A percentile compares a stretch with the other conserved stretches of the same genome.
phyloP scores from a whole-genome alignment of 2,113 vertebrate species.

The Oncorhynchus gorbuscha region DNA sequence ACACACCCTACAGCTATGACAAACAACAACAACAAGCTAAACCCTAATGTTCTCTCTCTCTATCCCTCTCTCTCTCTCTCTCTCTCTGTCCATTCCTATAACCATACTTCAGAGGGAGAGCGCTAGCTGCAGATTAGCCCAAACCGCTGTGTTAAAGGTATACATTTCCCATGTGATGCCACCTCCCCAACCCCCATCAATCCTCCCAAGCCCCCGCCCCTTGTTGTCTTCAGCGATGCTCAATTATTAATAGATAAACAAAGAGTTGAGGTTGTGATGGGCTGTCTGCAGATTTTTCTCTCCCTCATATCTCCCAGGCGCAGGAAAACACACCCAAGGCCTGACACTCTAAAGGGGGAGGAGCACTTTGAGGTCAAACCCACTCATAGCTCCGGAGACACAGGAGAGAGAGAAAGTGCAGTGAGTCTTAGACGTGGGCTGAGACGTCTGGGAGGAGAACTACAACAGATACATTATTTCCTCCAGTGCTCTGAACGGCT shows the following conservation, averaged over 20 bases:
- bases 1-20: slow-evolving; percentile 42
- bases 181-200: slow-evolving; percentile 16
- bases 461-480: slow-evolving; percentile 62
- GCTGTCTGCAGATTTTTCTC: slow-evolving; percentile 67
- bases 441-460: slow-evolving; percentile 32
- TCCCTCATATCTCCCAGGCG: slow-evolving; percentile 57
- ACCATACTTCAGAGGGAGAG: slow-evolving; percentile 42
- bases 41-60: neutral
- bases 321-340: slow-evolving; percentile 58
- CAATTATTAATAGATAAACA: slow-evolving; percentile 77
- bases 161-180: slow-evolving; percentile 53
- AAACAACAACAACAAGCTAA: slow-evolving; percentile 24
- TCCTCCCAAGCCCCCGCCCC: slow-evolving; percentile 1
- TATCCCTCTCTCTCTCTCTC: neutral
- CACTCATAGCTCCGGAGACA: slow-evolving; percentile 40
- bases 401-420: neutral
- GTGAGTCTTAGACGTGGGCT: slow-evolving; percentile 29
- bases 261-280: slow-evolving; percentile 66
- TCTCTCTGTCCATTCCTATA: neutral
- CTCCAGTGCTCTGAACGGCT: slow-evolving; percentile 17
- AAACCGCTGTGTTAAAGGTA: slow-evolving; percentile 48
- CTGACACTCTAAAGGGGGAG: slow-evolving; percentile 66
- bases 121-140: slow-evolving; percentile 52
- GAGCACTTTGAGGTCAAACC: slow-evolving; percentile 72
- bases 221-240: slow-evolving; percentile 65